These are phyloP conservation scores for Nymphalis io DNA, from an alignment of 1,140 invertebrate genomes.

Conservation along the genomic window DNA sequence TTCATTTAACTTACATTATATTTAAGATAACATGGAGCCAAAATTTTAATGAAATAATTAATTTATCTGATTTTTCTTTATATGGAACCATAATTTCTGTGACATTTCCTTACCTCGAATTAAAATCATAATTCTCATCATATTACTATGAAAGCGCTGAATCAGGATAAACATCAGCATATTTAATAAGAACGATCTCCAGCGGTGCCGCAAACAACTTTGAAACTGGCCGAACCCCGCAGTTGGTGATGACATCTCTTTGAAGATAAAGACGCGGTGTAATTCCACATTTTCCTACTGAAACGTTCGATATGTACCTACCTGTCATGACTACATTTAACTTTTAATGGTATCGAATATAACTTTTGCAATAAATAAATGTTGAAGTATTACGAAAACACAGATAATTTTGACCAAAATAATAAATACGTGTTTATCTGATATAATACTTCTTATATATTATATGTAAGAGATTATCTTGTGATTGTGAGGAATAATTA, in stretches of 20 bases:
- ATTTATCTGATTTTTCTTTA: not conserved
- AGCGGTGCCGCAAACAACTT: conserved; percentile 71
- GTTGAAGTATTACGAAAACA: not conserved
- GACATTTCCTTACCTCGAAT: conserved; percentile 40
- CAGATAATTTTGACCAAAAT: not conserved
- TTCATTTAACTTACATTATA: too few relatives aligned
- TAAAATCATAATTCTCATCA: conserved; percentile 54
- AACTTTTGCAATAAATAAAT: not conserved
- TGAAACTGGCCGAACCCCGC: conserved; percentile 65
- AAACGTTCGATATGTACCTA: conserved; percentile 62
- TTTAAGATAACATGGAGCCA: too few relatives aligned
- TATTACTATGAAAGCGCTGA: conserved; percentile 56
- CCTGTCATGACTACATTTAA: conserved; percentile 67
- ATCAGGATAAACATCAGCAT: conserved; percentile 66
- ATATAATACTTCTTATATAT: too few relatives aligned
- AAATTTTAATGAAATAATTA: not conserved
- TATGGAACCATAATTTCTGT: not conserved
- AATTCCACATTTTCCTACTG: conserved; percentile 76
- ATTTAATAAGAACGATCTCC: conserved; percentile 67
- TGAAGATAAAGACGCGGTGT: conserved; percentile 77
- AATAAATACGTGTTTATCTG: too few relatives aligned
- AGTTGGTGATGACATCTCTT: conserved; percentile 78
- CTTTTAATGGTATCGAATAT: conserved; percentile 55
- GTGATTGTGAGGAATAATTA: too few relatives aligned
- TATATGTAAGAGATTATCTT: too few relatives aligned